phyloP scores from a whole-genome alignment of 2,888 invertebrate genomes.

The Synanthedon myopaeformis region DNA sequence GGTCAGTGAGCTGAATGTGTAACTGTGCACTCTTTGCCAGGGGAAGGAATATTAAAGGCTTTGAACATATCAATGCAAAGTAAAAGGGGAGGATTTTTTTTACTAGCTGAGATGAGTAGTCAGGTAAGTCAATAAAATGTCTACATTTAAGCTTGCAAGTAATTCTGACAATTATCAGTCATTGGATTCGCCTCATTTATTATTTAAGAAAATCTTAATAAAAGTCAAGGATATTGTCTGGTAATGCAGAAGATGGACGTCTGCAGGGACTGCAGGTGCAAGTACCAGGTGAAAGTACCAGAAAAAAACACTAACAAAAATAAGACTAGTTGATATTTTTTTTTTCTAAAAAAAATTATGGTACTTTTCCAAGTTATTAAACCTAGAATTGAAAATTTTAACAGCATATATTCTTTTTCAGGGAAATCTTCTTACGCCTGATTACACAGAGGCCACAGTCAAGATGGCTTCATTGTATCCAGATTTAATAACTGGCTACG shows the following conservation, averaged over 20 bases:
- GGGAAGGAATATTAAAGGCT: constrained; percentile 76
- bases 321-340: no score
- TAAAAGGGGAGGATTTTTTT: constrained; percentile 76
- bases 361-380: no score
- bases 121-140: constrained; percentile 35
- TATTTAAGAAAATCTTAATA: no score
- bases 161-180: no score
- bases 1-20: constrained; percentile 92
- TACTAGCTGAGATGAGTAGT: constrained; percentile 91
- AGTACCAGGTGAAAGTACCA: no score
- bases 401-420: constrained; percentile 7
- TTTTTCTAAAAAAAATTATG: no score
- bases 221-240: no score
- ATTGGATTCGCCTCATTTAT: no score
- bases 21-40: constrained; percentile 91
- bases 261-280: no score
- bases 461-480: constrained; percentile 78
- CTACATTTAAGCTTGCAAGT: not conserved
- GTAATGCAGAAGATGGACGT: no score
- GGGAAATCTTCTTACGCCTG: constrained; percentile 72
- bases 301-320: no score
- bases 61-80: constrained; percentile 58
- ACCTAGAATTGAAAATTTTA: no score
- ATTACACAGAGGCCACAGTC: constrained; percentile 76
- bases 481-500: constrained; percentile 88